These are phyloP conservation scores for Echiichthys vipera DNA, from an alignment of 2,797 vertebrate genomes.

Conservation along the genomic window DNA sequence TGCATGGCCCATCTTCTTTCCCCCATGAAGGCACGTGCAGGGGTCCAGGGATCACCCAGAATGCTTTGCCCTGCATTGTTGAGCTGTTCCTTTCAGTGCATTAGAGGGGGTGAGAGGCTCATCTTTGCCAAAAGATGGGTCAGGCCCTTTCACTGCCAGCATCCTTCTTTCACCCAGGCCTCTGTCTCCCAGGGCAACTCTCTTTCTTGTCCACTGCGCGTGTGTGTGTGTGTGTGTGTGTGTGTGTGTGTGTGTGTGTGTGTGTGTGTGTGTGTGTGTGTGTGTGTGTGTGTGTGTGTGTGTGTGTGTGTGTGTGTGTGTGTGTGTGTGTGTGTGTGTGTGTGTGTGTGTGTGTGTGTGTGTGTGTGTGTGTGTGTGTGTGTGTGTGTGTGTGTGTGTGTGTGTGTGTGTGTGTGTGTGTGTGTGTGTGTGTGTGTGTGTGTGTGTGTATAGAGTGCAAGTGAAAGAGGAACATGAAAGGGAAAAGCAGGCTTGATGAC, in stretches of 20 bases:
- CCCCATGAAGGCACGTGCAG: slow-evolving; percentile 80
- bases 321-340: slow-evolving; percentile 1
- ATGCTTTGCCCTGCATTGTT: slow-evolving; percentile 83
- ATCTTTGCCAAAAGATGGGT: slow-evolving; percentile 82
- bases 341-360: no score
- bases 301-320: background rate
- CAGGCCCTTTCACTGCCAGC: slow-evolving; percentile 82
- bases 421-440: slow-evolving; percentile 27
- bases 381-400: slow-evolving; percentile 17
- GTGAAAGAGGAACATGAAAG: slow-evolving; percentile 80
- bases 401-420: background rate
- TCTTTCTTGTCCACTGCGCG: slow-evolving; percentile 73
- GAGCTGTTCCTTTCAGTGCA: slow-evolving; percentile 76
- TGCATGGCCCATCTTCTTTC: slow-evolving; percentile 44
- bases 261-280: slow-evolving; percentile 36
- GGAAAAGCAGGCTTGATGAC: slow-evolving; percentile 70
- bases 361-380: no score
- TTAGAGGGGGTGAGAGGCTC: slow-evolving; percentile 75
- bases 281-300: slow-evolving; percentile 20
- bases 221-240: slow-evolving; percentile 13
- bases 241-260: slow-evolving; percentile 6
- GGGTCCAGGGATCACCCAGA: slow-evolving; percentile 85
- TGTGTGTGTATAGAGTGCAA: slow-evolving; percentile 54
- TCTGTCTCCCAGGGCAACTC: slow-evolving; percentile 82
- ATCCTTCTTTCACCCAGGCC: slow-evolving; percentile 85